Conservation (phyloP, 2,888 invertebrate species). For the Diplolepis rosae region DNA sequence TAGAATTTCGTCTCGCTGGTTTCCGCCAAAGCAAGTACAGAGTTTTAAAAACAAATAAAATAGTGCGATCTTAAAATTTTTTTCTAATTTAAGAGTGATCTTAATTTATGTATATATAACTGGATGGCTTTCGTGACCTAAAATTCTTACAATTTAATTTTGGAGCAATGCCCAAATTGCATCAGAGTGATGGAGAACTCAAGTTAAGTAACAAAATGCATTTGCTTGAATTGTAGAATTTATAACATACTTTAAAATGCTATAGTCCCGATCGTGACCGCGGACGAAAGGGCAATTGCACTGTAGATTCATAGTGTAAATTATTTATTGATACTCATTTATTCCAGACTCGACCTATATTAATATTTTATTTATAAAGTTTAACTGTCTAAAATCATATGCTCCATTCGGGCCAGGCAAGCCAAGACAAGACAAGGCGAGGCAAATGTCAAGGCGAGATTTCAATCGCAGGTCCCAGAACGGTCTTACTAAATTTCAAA, state of each 20-base stretch:
- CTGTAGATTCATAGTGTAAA: conserved; percentile 14
- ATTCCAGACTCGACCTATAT: conserved; percentile 23
- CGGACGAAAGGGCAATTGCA: neutral
- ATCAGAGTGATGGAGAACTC: conserved; percentile 1
- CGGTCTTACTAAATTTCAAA: no score
- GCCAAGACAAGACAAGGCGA: no score
- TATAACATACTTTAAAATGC: neutral
- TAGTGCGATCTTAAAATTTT: neutral
- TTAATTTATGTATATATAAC: conserved; percentile 11
- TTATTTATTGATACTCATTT: conserved; percentile 22
- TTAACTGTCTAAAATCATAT: conserved; percentile 11
- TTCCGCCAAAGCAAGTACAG: no score
- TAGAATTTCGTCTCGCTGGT: conserved; percentile 28
- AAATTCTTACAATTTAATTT: conserved; percentile 19
- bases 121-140: conserved; percentile 23
- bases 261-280: conserved; percentile 2
- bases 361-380: conserved; percentile 14
- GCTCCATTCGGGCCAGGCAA: neutral
- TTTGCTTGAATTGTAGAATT: conserved; percentile 5
- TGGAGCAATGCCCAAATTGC: conserved; percentile 26
- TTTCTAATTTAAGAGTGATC: neutral
- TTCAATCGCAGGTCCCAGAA: no score
- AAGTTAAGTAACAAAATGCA: neutral
- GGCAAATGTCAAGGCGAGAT: no score
- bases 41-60: no score